These are phyloP conservation scores for Mormyrus lacerda DNA, from an alignment of 2,113 vertebrate species.

Conservation along the genomic window DNA sequence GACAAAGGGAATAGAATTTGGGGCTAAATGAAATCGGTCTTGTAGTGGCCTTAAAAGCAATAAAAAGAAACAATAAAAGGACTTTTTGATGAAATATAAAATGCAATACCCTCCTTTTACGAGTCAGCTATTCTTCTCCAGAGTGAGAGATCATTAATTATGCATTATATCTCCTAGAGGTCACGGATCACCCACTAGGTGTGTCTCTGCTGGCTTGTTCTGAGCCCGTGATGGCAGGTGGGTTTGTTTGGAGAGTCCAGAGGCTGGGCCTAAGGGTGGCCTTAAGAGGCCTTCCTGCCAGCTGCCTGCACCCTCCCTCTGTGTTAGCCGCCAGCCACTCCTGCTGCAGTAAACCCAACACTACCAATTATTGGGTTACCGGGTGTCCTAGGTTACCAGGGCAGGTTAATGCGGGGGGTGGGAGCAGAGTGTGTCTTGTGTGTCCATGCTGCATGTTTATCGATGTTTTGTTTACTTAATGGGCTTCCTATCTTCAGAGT, in stretches of 20 bases:
- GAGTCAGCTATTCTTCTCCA: background rate
- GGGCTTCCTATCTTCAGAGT: background rate
- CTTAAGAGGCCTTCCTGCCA: background rate
- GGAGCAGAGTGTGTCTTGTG: background rate
- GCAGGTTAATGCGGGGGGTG: background rate
- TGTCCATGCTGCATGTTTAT: background rate
- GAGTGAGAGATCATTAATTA: slow-evolving; percentile 13
- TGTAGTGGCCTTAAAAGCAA: background rate
- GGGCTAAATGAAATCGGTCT: background rate
- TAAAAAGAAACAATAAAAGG: background rate
- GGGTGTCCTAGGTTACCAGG: slow-evolving; percentile 35
- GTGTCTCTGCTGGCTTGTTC: background rate
- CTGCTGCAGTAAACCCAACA: slow-evolving; percentile 38
- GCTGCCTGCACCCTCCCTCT: background rate
- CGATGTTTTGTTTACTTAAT: too few species aligned
- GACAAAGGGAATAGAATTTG: background rate
- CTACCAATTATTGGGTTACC: slow-evolving; percentile 43
- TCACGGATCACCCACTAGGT: background rate
- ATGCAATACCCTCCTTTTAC: slow-evolving; percentile 11
- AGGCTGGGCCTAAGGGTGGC: background rate
- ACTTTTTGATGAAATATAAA: background rate
- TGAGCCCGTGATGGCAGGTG: background rate
- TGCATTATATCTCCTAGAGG: slow-evolving; percentile 9
- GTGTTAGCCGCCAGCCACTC: slow-evolving; percentile 23
- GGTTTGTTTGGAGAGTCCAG: background rate